Evolutionary conservation across 2,888 invertebrate genomes (phyloP), one percentile per base, ranked within the genome.

Genomic region (Phaonia tiefii): DNA sequence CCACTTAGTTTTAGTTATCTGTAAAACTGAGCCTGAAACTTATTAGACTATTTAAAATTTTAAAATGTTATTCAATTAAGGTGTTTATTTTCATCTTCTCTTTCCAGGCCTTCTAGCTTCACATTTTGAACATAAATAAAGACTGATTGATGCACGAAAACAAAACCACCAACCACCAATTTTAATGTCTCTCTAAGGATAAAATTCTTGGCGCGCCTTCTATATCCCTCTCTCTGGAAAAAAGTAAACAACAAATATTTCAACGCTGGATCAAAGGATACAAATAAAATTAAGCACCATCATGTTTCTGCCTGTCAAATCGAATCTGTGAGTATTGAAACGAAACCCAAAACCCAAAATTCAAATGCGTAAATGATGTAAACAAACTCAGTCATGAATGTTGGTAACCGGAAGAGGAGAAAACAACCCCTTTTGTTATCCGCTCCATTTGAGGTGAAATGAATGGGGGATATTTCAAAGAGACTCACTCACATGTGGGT

Each of bases 221-320:
- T n/a, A n/a, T n/a, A n/a, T n/a, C n/a, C n/a, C n/a, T n/a, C n/a
- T n/a, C n/a, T n/a, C n/a, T n/a, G 13, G 3, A 25, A n/a, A 56
- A 25, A 56, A 26, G 25, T 15, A 15, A 10, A 22, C 26, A 63
- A 2, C 46, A n/a, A 63, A 39, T 39, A n/a, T 22, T 22, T 17
- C 42, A 39, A 67, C 15, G 31, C 58, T 71, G 70, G 26, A 67
- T 51, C 2, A 75, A 65, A 66, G 58, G 17, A 77, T 66, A 13
- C 37, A 72, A 60, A 15, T 54, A 60, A 17, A 42, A 22, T 46
- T 44, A 49, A 60, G 22, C 65, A 39, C 42, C 75, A 78, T 84
- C 83, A 91, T 91, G 90, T 91, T 89, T 88, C 82, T 91, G 85
- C 90, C 90, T 74, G 90, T 91, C 39, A 90, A 90, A 87, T 87